Evolutionary conservation across 2,797 vertebrate species (phyloP).

Genomic region (Iguana delicatissima): DNA sequence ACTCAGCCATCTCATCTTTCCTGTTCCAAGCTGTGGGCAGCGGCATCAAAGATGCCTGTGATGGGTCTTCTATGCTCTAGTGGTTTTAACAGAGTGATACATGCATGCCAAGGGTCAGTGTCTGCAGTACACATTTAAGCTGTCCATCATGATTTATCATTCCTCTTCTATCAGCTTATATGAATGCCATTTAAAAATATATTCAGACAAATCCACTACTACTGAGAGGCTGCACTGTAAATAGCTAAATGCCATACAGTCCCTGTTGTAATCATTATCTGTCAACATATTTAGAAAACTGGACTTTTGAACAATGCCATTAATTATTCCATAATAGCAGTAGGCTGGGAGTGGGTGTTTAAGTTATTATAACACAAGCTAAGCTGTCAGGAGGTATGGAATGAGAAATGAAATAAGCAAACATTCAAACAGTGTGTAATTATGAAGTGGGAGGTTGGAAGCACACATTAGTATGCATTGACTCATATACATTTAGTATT

Average conservation of each 20-base stretch:
- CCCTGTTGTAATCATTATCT: not conserved
- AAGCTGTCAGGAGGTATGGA: not conserved
- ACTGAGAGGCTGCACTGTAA: not conserved
- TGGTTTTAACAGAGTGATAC: not conserved
- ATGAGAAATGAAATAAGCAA: constrained; percentile 2
- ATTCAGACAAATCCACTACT: not conserved
- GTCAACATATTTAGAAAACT: not conserved
- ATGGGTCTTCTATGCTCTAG: not conserved
- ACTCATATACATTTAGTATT: not conserved
- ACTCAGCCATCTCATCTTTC: not conserved
- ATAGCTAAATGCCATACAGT: not conserved
- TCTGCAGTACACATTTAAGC: not conserved
- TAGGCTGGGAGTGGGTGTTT: not conserved
- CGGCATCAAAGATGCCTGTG: not conserved
- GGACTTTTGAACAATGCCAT: not conserved
- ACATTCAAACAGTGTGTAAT: not conserved
- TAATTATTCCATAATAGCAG: not conserved
- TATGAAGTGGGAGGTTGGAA: not conserved
- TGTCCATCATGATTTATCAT: not conserved
- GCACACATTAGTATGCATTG: not conserved
- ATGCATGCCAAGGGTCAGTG: not conserved
- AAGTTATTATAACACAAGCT: no score
- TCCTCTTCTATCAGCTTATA: not conserved
- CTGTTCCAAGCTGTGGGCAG: not conserved
- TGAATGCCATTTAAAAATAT: not conserved